These are phyloP conservation scores for Grallaria varia DNA, from an alignment of 2,113 vertebrate species.

Conservation along the genomic window DNA sequence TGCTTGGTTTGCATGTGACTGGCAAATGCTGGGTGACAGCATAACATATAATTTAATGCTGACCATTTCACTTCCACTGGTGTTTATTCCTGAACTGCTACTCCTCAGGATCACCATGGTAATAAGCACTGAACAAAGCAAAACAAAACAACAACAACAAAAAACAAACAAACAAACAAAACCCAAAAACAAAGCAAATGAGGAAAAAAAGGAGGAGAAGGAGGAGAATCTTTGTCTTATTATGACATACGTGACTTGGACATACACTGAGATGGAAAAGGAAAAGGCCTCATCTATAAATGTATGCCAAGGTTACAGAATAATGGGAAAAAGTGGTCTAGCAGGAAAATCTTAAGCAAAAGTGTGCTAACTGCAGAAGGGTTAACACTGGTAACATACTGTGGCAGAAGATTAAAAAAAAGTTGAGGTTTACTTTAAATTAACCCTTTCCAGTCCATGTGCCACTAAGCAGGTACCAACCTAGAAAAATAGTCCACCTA, in stretches of 20 bases:
- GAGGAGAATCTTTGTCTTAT: slow-evolving; percentile 62
- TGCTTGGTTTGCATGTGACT: slow-evolving; percentile 38
- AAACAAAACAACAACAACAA: neutral
- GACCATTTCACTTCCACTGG: slow-evolving; percentile 52
- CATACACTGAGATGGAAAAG: slow-evolving; percentile 67
- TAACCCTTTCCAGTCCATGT: slow-evolving; percentile 80
- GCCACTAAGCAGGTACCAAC: slow-evolving; percentile 81
- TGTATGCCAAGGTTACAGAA: slow-evolving; percentile 69
- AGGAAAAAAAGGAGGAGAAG: slow-evolving; percentile 13
- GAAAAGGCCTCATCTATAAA: slow-evolving; percentile 72
- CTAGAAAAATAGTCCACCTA: slow-evolving; percentile 75
- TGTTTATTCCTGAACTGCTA: slow-evolving; percentile 66
- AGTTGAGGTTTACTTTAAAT: slow-evolving; percentile 79
- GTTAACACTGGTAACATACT: slow-evolving; percentile 79
- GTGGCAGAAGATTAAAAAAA: slow-evolving; percentile 74
- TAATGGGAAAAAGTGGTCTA: slow-evolving; percentile 59
- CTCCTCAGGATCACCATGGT: slow-evolving; percentile 70
- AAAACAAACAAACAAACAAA: neutral
- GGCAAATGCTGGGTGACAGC: slow-evolving; percentile 42
- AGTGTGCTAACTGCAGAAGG: slow-evolving; percentile 75
- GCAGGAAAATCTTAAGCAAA: slow-evolving; percentile 69
- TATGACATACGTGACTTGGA: slow-evolving; percentile 70
- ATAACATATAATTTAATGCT: neutral
- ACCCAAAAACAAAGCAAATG: neutral
- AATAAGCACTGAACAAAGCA: slow-evolving; percentile 70